Conservation (phyloP, 2,888 invertebrate species). For the Phania funesta region DNA sequence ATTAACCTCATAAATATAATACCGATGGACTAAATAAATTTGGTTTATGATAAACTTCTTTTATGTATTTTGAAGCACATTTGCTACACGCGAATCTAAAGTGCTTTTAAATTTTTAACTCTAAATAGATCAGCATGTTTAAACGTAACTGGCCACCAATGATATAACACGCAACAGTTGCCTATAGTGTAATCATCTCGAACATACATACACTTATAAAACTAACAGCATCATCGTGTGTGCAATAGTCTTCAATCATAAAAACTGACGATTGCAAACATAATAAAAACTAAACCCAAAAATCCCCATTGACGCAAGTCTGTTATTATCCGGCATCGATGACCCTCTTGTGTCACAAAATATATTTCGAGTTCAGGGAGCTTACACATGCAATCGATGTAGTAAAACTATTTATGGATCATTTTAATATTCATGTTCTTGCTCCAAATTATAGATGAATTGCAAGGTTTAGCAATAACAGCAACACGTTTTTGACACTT, state of each 20-base stretch:
- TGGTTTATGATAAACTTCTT: background rate
- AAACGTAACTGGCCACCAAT: background rate
- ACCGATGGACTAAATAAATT: constrained; percentile 4
- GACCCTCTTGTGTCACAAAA: constrained; percentile 7
- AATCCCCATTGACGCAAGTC: constrained; percentile 11
- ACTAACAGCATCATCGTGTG: background rate
- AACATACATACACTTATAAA: background rate
- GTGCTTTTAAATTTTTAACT: background rate
- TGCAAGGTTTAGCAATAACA: background rate
- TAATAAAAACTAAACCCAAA: background rate
- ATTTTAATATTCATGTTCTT: background rate
- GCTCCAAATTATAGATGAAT: background rate
- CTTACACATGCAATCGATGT: background rate
- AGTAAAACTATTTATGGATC: background rate
- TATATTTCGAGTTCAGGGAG: constrained; percentile 8
- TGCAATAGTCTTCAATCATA: background rate
- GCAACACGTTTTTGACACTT: constrained; percentile 11
- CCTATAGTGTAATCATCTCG: background rate
- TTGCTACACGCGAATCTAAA: background rate
- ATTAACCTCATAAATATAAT: no score
- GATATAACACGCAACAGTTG: background rate
- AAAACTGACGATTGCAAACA: background rate
- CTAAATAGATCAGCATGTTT: background rate
- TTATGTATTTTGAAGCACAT: background rate
- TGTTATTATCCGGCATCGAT: background rate